Evolutionary conservation across 2,888 invertebrate genomes (phyloP), one percentile per base, ranked within the genome.

Genomic region (Dolichomitus sp.): DNA sequence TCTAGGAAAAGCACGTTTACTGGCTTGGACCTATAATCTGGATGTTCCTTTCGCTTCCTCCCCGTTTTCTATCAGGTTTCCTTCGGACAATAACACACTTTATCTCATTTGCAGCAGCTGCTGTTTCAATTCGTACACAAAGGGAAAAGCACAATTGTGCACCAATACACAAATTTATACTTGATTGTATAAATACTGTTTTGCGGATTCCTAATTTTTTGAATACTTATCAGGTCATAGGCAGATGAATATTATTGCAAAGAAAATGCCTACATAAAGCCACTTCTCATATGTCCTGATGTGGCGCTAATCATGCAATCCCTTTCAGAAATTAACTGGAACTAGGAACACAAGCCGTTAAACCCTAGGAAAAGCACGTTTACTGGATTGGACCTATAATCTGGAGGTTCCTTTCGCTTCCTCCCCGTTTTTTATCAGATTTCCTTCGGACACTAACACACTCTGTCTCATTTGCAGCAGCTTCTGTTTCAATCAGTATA

Each of bases 11-110:
- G 37, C 23, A n/a, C 66, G 45, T 33, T 48, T 30, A 63, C 54
- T 0, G n/a, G 45, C 14, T 70, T 23, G 42, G 17, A 63, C 54
- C 42, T 48, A 59, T 30, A 50, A 70, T 79, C 33, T 33, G 4
- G 4, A 33, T 1, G 1, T 33, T 0, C 4, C 33, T 33, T 33
- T 33, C 33, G 33, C 33, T 33, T 4, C 4, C 1, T 3, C 4
- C 4, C 6, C 33, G 4, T 33, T 33, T 33, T 33, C 4, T 33
- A 33, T 33, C 4, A 33, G 4, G 4, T 1, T 63, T 45, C 9
- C 19, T 42, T 14, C 17, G 66, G 59, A 75, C 68, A 76, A 76
- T 76, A 72, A 76, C 30, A 76, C 33, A 61, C 63, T 54, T 27
- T 33, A 3, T 14, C 30, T 66, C n/a, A n/a, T 57, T 33, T 50